Percentiles rank a stretch among this genome's conserved stretches.
phyloP scores from a whole-genome alignment of 2,888 invertebrate species.

The Entomobrya multifasciata region DNA sequence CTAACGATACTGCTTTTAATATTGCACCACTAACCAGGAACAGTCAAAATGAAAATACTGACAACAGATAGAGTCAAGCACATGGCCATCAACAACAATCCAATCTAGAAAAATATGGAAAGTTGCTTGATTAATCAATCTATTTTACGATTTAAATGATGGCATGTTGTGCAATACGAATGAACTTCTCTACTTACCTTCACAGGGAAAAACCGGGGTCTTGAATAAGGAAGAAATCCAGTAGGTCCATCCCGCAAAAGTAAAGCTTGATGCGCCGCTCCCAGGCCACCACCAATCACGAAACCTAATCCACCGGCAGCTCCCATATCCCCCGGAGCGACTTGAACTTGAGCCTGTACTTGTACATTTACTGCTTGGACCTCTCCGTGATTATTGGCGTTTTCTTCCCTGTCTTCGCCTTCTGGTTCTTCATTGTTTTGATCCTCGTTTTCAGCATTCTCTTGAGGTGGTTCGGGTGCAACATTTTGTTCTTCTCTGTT shows the following conservation, averaged over 20 bases:
- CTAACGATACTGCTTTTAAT: too few relatives aligned
- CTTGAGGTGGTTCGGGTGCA: conserved; percentile 4
- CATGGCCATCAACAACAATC: conserved; percentile 87
- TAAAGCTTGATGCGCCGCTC: conserved; percentile 94
- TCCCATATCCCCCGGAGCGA: conserved; percentile 68
- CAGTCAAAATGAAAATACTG: conserved; percentile 91
- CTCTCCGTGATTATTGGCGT: conserved; percentile 47
- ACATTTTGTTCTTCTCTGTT: conserved; percentile 78
- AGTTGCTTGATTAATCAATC: too few relatives aligned
- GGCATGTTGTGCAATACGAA: too few relatives aligned
- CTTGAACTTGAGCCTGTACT: conserved; percentile 65
- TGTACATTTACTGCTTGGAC: conserved; percentile 49
- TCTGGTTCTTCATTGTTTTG: conserved; percentile 46
- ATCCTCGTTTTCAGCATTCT: conserved; percentile 60
- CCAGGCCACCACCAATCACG: conserved; percentile 82
- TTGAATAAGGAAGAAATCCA: conserved; percentile 94
- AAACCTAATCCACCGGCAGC: conserved; percentile 77
- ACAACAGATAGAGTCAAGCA: conserved; percentile 92
- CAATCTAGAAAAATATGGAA: too few relatives aligned
- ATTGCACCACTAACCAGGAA: conserved; percentile 90
- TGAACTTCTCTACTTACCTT: conserved; percentile 81
- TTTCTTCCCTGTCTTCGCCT: conserved; percentile 43
- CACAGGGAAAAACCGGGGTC: conserved; percentile 90
- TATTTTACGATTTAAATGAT: too few relatives aligned
- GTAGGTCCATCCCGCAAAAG: conserved; percentile 91